Evolutionary conservation across 2,888 invertebrate species (phyloP).

Genomic region (Amphipyra berbera): DNA sequence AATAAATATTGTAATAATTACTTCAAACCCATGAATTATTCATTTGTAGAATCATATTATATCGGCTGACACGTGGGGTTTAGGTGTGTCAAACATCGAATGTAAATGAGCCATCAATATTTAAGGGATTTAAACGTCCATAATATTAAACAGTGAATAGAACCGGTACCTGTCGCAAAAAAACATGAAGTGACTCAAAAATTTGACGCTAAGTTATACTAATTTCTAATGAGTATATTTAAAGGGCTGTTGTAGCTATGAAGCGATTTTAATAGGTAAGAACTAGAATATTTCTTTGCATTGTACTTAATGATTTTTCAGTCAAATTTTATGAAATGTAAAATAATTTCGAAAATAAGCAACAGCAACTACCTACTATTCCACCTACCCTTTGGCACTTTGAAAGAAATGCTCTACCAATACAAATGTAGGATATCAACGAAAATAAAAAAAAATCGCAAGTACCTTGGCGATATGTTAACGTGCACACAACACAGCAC

Average conservation of each 20-base stretch:
- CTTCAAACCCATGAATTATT: conserved; percentile 45
- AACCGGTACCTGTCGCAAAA: neutral
- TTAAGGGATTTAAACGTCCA: conserved; percentile 23
- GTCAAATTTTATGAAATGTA: no score
- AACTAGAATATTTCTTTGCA: no score
- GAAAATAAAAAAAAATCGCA: conserved; percentile 22
- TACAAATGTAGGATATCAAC: neutral
- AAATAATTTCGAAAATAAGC: neutral
- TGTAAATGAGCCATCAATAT: conserved; percentile 52
- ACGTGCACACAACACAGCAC: conserved; percentile 85
- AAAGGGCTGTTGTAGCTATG: no score
- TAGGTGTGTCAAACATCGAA: conserved; percentile 49
- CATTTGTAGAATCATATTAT: conserved; percentile 38
- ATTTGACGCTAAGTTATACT: no score
- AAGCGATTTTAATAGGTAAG: no score
- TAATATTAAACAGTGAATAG: conserved; percentile 22
- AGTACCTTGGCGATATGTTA: conserved; percentile 77
- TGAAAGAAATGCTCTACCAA: neutral
- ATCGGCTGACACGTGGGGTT: conserved; percentile 39
- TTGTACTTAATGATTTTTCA: no score
- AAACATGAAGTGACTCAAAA: no score
- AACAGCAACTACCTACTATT: neutral
- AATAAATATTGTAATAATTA: conserved; percentile 21
- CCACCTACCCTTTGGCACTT: conserved; percentile 4
- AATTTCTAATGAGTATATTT: no score